Base-by-base conservation (phyloP, 2,888 invertebrate genomes). In the Dermolepida albohirtum region DNA sequence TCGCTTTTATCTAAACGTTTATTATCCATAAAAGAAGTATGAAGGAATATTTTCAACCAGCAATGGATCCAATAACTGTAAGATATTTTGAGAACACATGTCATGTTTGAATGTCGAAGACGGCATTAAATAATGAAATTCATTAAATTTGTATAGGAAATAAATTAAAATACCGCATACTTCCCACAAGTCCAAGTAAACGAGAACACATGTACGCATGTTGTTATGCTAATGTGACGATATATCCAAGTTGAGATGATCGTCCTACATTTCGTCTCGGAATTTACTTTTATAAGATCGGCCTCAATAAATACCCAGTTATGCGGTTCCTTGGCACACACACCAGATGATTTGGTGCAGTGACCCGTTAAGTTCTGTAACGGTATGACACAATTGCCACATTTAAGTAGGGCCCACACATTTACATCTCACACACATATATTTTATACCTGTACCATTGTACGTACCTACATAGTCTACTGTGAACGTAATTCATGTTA, bases 321-420 rank as follows among this genome's bases (percentile, higher is more conserved):
- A 52, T 54, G 64, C 64, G 64, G 64, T 52, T 65, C 51, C 51
- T 65, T 22, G 27, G 12, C 27, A 64, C 62, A 29, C n/a, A 34
- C 51, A 57, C 14, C 62, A 59, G 67, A 59, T 67, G 67, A 67
- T 67, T 67, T 67, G 67, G 62, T 62, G 59, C 67, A 67, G 59
- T 67, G 67, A 67, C 67, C 67, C 52, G 67, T 62, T 59, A 67
- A 57, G 59, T 41, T 27, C 41, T 27, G 51, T 67, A 67, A 67
- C 67, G 67, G 67, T 62, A 43, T 49, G 67, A 59, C 67, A 67
- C 67, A 67, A 62, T 67, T 67, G 54, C 54, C 54, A 54, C 54
- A 54, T 54, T 54, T 54, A 54, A 54, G 54, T 54, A 39, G 54
- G 40, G 40, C 54, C 54, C 54, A 54, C 40, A 54, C 54, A 34